phyloP scores from a whole-genome alignment of 2,888 invertebrate genomes.

The Masnerella sp. region DNA sequence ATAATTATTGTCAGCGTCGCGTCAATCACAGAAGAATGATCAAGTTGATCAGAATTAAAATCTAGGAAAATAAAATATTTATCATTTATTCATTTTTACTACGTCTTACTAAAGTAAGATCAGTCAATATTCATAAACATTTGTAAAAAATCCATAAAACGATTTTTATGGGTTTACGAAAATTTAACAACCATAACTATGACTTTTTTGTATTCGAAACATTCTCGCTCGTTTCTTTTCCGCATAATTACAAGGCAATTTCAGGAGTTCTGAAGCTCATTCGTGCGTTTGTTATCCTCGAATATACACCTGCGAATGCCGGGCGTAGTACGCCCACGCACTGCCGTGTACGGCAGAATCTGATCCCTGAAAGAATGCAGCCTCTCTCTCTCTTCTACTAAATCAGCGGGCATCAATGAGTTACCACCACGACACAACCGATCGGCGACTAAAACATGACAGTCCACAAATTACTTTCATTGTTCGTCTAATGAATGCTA shows the following conservation, averaged over 20 bases:
- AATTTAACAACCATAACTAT: too few relatives aligned
- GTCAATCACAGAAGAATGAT: too few relatives aligned
- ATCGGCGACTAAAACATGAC: conserved; percentile 57
- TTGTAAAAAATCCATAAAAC: too few relatives aligned
- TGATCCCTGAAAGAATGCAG: conserved; percentile 51
- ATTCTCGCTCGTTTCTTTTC: conserved; percentile 38
- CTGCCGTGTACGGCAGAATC: conserved; percentile 39
- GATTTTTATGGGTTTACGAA: too few relatives aligned
- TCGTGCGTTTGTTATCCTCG: conserved; percentile 39
- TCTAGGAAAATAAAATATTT: too few relatives aligned
- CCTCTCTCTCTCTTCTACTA: conserved; percentile 42
- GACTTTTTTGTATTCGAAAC: neutral
- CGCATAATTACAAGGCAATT: conserved; percentile 51
- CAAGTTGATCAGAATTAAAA: too few relatives aligned
- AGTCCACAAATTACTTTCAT: conserved; percentile 69
- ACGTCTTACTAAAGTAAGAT: too few relatives aligned
- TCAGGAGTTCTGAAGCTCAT: conserved; percentile 23
- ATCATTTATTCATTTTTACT: too few relatives aligned
- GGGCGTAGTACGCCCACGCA: conserved; percentile 49
- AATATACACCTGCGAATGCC: conserved; percentile 55
- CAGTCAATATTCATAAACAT: too few relatives aligned
- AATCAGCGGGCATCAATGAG: conserved; percentile 59
- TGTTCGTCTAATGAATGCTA: conserved; percentile 67
- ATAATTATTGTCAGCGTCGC: too few relatives aligned
- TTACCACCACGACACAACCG: conserved; percentile 32